Evolutionary conservation across 2,888 invertebrate genomes (phyloP), one percentile per base, ranked within the genome.

Genomic region (Coelinius sp.): DNA sequence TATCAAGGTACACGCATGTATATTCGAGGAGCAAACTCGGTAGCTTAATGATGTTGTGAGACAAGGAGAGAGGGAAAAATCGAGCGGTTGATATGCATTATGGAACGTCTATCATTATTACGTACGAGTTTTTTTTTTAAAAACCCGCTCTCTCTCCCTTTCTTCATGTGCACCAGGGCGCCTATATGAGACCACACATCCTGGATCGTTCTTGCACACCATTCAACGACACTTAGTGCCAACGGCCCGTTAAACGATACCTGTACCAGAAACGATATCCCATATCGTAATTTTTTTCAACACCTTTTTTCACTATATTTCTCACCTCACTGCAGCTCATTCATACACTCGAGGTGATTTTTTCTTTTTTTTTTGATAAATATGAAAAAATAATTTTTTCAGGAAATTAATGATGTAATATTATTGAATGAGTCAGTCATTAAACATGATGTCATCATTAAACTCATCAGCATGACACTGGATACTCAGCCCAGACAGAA

Each of bases 31-130:
- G n/a, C n/a, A n/a, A n/a, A n/a, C n/a, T n/a, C 73, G 77, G 73
- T 72, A 74, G 76, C 74, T 79, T 77, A 79, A 79, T 79, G 79
- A 79, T 70, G 78, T 78, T 75, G 71, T 68, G 77, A 76, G 73
- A 63, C 71, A 64, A 59, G 41, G 17, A 67, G 20, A 46, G 59
- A 41, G 73, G 68, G 70, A 53, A 65, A 41, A 67, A 41, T 68
- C 59, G 52, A 66, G 46, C 63, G 56, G 70, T 66, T 76, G 72
- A 70, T 74, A 73, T 76, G 71, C 70, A 73, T 70, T 75, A 74
- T 73, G 64, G 69, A 73, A 68, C 49, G 56, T 7, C 59, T 66
- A 69, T 65, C 71, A 56, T 71, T 72, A 68, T 71, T 71, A 68
- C 71, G 59, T 65, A 46, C 25, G 24, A 46, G 24, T 8, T 14